Evolutionary conservation across 2,113 vertebrate species (phyloP), one percentile per base, ranked within the genome.

Genomic region (Atherinomorus stipes): DNA sequence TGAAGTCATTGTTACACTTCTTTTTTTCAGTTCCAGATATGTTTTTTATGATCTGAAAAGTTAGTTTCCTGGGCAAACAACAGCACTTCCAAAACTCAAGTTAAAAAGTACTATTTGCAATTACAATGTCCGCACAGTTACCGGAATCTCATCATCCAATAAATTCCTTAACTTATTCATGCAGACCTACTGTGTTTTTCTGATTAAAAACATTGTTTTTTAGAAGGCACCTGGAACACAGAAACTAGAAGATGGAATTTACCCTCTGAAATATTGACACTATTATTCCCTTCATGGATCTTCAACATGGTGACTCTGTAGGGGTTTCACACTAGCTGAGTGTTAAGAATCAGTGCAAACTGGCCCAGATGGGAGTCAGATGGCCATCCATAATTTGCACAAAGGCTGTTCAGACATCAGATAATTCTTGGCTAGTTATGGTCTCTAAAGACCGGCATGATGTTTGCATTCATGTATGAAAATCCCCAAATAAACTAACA

Each of bases 21-120:
- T 58, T 53, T 74, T 58, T 85, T 59, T 42, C 9, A 25, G 51
- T 81, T 83, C 75, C 52, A 64, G 47, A 56, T 64, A 22, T 38
- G 16, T 79, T 71, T 58, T 58, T 45, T 56, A 50, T 50, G 11
- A 51, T 45, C 40, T 53, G 22, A 34, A 50, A 79, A 62, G 59
- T 38, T n/a, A 1, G 15, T 1, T 64, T 79, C 28, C 45, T 44
- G 31, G 19, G 7, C 11, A 65, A 54, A 49, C n/a, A 51, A 53
- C 21, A 57, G n/a, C 21, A 16, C 7, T 49, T 42, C 70, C 26
- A 64, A 26, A 73, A 71, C 7, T 38, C n/a, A n/a, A n/a, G n/a
- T n/a, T n/a, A n/a, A n/a, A n/a, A n/a, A n/a, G n/a, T n/a, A n/a
- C n/a, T n/a, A n/a, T n/a, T n/a, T n/a, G n/a, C n/a, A n/a, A n/a